Evolutionary conservation across 1,140 invertebrate species (phyloP), one percentile per base, ranked within the genome.

Genomic region (Bombus confusus): DNA sequence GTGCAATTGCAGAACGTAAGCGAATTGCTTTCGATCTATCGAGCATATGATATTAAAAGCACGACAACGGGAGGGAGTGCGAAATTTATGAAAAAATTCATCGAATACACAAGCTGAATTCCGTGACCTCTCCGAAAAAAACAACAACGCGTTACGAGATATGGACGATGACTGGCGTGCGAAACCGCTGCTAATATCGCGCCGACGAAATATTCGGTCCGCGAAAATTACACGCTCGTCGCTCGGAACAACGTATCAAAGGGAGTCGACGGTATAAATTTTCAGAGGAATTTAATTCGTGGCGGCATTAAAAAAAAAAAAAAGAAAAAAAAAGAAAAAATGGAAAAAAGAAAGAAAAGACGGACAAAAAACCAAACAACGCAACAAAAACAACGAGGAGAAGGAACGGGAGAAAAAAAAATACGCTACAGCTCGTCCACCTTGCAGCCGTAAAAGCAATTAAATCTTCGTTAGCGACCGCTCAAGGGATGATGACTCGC

Each of bases 241-340:
- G 47, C 28, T 34, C 8, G n/a, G 76, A 37, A 52, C 68, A 80
- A 80, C 68, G 76, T 62, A 72, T 85, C 83, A 85, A 85, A 85
- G 83, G 68, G 22, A 85, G 76, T 8, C 68, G 68, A 13, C 39
- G 83, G 77, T 73, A 85, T 85, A 85, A 85, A 85, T 85, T 85
- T 85, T 31, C 83, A 85, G 68, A 80, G 83, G 83, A 85, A 85
- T 85, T 85, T 85, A 59, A 85, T 85, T 72, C 77, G 57, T 52
- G 12, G 64, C 31, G 18, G 39, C 13, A 59, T 73, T 59, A 81
- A 72, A 71, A 80, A 52, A 71, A 37, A 31, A 34, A 47, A n/a
- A 3, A 39, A 34, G 13, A 22, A 31, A 28, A n/a, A n/a, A 9
- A 12, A 25, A 41, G 37, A 15, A 5, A 41, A 37, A n/a, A 37